A percentile compares a stretch with the other conserved stretches of the same genome.
Conservation (phyloP, 2,797 vertebrate species). For the Microctenopoma lineatum region DNA sequence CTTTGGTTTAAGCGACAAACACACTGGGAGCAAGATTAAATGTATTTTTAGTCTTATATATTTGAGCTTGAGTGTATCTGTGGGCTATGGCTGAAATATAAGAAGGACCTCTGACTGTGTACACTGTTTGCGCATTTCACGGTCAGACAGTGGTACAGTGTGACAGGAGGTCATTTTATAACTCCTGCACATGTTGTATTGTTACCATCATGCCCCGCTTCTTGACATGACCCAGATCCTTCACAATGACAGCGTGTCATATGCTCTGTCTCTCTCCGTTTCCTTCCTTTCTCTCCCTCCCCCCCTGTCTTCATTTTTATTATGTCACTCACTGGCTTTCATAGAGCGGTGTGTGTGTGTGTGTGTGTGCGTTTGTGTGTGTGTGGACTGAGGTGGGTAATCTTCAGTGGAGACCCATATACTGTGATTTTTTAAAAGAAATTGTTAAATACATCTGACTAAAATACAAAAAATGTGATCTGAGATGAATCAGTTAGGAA, state of each 20-base stretch:
- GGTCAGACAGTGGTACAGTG: not conserved
- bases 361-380: no score
- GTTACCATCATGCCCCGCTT: slow-evolving; percentile 44
- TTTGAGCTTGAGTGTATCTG: not conserved
- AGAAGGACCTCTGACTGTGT: not conserved
- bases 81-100: not conserved
- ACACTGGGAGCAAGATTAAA: not conserved
- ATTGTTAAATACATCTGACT: not conserved
- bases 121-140: not conserved
- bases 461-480: not conserved
- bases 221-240: slow-evolving; percentile 74
- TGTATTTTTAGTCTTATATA: not conserved
- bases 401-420: slow-evolving; percentile 3
- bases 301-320: slow-evolving; percentile 38
- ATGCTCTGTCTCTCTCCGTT: slow-evolving; percentile 29
- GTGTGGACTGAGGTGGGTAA: not conserved
- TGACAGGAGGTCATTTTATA: slow-evolving; percentile 36
- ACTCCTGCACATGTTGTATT: slow-evolving; percentile 32
- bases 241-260: slow-evolving; percentile 46
- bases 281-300: slow-evolving; percentile 19
- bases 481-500: not conserved
- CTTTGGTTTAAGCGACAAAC: not conserved
- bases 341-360: not conserved
- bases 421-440: slow-evolving; percentile 15
- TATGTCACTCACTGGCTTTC: slow-evolving; percentile 44